phyloP scores from a whole-genome alignment of 1,140 invertebrate genomes.

The Rhopalosiphum padi region DNA sequence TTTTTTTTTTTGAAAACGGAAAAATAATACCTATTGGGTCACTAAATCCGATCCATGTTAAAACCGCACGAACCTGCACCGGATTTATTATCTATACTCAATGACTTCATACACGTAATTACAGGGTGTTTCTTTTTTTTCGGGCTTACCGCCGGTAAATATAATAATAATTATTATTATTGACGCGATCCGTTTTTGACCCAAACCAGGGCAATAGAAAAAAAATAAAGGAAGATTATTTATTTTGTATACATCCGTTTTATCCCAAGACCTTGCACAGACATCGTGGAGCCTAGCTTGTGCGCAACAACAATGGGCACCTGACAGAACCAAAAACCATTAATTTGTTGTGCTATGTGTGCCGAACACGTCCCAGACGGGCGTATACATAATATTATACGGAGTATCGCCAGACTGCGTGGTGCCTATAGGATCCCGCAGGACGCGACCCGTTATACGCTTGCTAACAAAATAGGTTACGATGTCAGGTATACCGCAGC shows the following conservation, averaged over 20 bases:
- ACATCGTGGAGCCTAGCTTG: constrained; percentile 29
- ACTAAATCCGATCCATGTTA: constrained; percentile 48
- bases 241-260: constrained; percentile 37
- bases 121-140: constrained; percentile 27
- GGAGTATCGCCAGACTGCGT: constrained; percentile 46
- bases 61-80: constrained; percentile 50
- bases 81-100: constrained; percentile 38
- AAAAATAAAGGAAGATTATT: constrained; percentile 19
- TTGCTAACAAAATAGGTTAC: not conserved
- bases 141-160: not conserved
- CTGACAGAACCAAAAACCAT: constrained; percentile 41
- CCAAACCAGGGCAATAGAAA: not conserved
- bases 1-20: constrained; percentile 29
- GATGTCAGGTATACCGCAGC: constrained; percentile 15
- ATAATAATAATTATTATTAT: constrained; percentile 39
- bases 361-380: not conserved
- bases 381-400: not conserved
- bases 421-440: not conserved
- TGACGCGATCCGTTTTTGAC: constrained; percentile 19
- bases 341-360: constrained; percentile 25
- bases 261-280: not conserved
- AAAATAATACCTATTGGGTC: constrained; percentile 35
- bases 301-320: not conserved
- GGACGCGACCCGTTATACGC: constrained; percentile 23
- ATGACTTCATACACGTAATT: constrained; percentile 10